Base-by-base conservation (phyloP, 92 coral and sea anemone genomes). In the Phenganax marumi region DNA sequence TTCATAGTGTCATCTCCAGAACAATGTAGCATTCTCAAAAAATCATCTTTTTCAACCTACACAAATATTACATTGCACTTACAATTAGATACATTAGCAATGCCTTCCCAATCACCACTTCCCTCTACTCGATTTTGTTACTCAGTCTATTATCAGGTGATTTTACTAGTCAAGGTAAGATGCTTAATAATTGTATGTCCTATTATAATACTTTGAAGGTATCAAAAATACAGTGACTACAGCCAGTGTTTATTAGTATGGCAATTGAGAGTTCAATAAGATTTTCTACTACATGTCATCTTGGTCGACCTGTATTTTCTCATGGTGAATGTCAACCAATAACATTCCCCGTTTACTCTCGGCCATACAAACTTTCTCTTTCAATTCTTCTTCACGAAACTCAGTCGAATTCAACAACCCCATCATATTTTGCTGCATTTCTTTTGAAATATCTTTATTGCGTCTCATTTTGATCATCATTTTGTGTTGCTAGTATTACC, bases 31-130 rank as follows among this genome's bases (percentile, higher is more conserved):
- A 71, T 89, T 50, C 86, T 26, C 19, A 83, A 85, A 65, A 96
- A 88, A 68, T 96, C 96, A 23, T 92, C 91, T 16, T 87, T 79
- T 60, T 72, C 88, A 23, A 96, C 93, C 99, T 96, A 21, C 43
- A 33, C 0, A 47, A 72, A 65, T 39, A 50, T 12, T 50, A 68
- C 11, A 61, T 12, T 54, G 4, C 26, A 70, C 6, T 11, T 24
- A 55, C 1, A 39, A 25, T 70, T 66, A 19, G 24, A 2, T 3
- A 66, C 25, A 24, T 6, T 0, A 14, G 63, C 18, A 14, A 56
- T 33, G 43, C 43, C 2, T 0, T 33, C 43, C 43, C 43, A 33
- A 33, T 1, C 43, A 33, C 43, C 43, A 33, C 3, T 33, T 33
- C 43, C 2, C 43, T 33, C 43, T 33, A 33, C 43, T 33, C 43